A percentile compares a stretch with the other conserved stretches of the same genome.
Evolutionary conservation across 2,888 invertebrate genomes (phyloP).

Genomic region (Mechanitis mazaeus): DNA sequence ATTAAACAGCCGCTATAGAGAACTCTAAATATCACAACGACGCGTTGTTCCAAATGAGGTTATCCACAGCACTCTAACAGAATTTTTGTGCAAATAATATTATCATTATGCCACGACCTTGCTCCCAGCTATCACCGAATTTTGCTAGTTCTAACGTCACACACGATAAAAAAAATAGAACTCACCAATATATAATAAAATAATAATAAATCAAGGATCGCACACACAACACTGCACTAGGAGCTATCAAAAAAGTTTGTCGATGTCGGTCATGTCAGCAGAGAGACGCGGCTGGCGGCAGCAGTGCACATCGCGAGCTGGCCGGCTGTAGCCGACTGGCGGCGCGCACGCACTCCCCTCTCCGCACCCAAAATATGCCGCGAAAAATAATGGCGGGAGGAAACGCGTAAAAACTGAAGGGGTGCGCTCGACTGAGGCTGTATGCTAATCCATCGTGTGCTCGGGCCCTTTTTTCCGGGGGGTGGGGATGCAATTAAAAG

Average conservation of each 20-base stretch:
- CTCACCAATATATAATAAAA: slow-evolving; percentile 37
- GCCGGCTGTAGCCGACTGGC: slow-evolving; percentile 72
- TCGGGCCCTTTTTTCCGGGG: slow-evolving; percentile 69
- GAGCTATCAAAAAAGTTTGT: slow-evolving; percentile 29
- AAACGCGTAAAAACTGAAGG: slow-evolving; percentile 71
- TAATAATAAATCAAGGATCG: slow-evolving; percentile 17
- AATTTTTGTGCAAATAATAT: slow-evolving; percentile 74
- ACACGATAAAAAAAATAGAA: slow-evolving; percentile 47
- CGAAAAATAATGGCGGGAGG: slow-evolving; percentile 68
- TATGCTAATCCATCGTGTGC: slow-evolving; percentile 74
- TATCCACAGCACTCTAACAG: slow-evolving; percentile 71
- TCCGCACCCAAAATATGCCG: slow-evolving; percentile 50
- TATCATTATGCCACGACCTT: slow-evolving; percentile 71
- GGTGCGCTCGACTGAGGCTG: slow-evolving; percentile 68
- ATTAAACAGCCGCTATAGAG: background rate
- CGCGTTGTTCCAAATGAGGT: slow-evolving; percentile 69
- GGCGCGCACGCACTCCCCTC: slow-evolving; percentile 59
- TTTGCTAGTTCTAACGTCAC: slow-evolving; percentile 65
- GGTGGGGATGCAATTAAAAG: slow-evolving; percentile 74
- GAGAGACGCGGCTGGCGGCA: slow-evolving; percentile 34
- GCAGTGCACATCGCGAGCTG: slow-evolving; percentile 58
- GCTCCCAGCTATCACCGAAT: slow-evolving; percentile 72
- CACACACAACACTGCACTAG: slow-evolving; percentile 39
- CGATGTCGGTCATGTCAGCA: slow-evolving; percentile 43
- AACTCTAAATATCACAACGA: slow-evolving; percentile 10